Base-by-base conservation (phyloP, 2,797 vertebrate genomes). In the Acanthurus lineatus region DNA sequence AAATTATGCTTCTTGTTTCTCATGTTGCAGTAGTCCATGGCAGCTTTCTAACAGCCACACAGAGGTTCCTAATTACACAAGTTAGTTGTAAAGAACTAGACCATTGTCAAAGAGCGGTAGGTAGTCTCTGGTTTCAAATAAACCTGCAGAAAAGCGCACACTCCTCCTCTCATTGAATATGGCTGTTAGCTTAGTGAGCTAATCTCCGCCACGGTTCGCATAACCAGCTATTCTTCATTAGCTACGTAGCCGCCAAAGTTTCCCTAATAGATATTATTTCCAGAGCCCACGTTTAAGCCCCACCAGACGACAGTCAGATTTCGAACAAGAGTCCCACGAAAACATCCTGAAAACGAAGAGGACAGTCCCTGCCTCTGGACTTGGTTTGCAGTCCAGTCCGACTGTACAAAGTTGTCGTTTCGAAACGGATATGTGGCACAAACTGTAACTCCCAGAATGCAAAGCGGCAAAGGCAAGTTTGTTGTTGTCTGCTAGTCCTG, bases 391-490 rank as follows among this genome's bases (percentile, higher is more conserved):
- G 68, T 59, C 82, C 79, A 35, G 73, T 68, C 64, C 68, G 85
- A 89, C 86, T 89, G 47, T n/a, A 54, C 28, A 60, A 72, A 79
- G 63, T 79, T 78, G 22, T 73, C 73, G 76, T 75, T 75, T 70
- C 15, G 58, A 80, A 82, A 74, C 81, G 83, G 91, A 88, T 93
- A 93, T 93, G 92, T 92, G 92, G 90, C 92, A 93, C 84, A 86
- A 81, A 94, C 93, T 93, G 85, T 90, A 90, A 88, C 47, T 93
- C 93, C 94, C 94, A 94, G 42, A 86, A 89, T 91, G 92, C 95
- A 93, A n/a, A 1, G 91, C 93, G 92, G 7, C n/a, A 38, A 48
- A 15, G 69, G 53, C 72, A 32, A 2, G 45, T 62, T 70, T 68
- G 71, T 84, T 86, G 8, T 61, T 42, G 16, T 59, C 2, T 0